These are phyloP conservation scores for Nyctibius grandis DNA, from an alignment of 2,797 vertebrate species.

Conservation along the genomic window DNA sequence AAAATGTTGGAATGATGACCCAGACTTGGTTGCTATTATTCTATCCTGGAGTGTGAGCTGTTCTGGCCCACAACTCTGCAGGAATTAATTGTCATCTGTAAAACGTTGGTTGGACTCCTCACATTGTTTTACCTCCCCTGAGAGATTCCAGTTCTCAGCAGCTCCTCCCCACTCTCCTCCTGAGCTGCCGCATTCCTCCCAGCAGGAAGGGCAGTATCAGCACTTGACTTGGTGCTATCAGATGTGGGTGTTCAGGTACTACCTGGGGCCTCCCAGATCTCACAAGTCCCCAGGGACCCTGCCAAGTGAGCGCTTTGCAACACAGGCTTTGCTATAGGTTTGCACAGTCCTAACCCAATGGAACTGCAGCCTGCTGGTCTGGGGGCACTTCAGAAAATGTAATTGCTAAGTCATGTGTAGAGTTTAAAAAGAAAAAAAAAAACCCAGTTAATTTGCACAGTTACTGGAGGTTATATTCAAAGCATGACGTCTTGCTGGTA, in stretches of 20 bases:
- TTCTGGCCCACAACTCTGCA: background rate
- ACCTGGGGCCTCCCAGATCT: background rate
- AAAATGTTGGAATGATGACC: background rate
- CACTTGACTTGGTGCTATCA: rapidly evolving
- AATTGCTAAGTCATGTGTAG: background rate
- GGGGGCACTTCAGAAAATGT: background rate
- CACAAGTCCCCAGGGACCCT: background rate
- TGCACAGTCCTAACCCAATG: background rate
- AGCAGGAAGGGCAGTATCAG: background rate
- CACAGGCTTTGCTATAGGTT: background rate
- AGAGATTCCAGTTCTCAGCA: background rate
- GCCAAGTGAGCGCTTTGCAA: rapidly evolving
- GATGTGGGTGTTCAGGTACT: background rate
- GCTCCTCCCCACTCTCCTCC: background rate
- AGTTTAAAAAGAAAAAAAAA: background rate
- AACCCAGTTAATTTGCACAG: background rate
- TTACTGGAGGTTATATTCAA: background rate
- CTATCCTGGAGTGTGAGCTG: background rate
- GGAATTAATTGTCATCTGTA: background rate
- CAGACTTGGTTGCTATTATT: background rate
- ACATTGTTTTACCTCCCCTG: background rate
- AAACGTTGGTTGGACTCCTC: background rate
- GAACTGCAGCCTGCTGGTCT: background rate
- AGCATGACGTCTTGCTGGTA: background rate
- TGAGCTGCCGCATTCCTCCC: background rate